Percentiles rank a stretch among this genome's conserved stretches.
These are phyloP conservation scores for Labeo catla DNA, from an alignment of 2,113 vertebrate species.

Conservation along the genomic window DNA sequence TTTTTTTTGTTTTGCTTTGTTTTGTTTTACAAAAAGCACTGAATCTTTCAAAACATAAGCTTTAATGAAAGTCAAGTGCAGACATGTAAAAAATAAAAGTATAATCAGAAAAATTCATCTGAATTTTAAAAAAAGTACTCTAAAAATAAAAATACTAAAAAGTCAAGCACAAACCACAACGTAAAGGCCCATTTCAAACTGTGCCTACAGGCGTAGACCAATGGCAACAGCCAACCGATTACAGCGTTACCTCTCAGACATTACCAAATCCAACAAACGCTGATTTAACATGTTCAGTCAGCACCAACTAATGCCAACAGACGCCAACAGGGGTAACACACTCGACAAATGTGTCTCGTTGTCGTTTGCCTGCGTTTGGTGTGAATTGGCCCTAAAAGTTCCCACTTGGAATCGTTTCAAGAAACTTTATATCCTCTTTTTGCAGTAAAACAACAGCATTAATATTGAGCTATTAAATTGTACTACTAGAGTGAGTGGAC, in stretches of 20 bases:
- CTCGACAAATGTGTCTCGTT: neutral
- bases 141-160: neutral
- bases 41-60: neutral
- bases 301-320: neutral
- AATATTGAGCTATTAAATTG: conserved; percentile 10
- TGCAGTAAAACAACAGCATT: conserved; percentile 17
- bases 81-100: neutral
- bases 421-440: neutral
- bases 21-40: neutral
- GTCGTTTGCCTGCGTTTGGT: neutral
- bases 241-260: neutral
- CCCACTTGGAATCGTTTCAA: neutral
- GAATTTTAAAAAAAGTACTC: neutral
- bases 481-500: conserved; percentile 31
- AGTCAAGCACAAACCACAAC: neutral
- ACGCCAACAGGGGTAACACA: neutral
- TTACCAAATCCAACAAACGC: neutral
- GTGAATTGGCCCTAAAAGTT: neutral
- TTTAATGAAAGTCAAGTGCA: neutral
- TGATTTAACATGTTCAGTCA: neutral
- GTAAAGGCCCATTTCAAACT: neutral
- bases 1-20: neutral
- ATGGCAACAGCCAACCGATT: neutral
- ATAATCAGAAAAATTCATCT: neutral
- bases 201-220: neutral